phyloP scores from a whole-genome alignment of 2,797 vertebrate genomes.

The Coregonus ussuriensis region DNA sequence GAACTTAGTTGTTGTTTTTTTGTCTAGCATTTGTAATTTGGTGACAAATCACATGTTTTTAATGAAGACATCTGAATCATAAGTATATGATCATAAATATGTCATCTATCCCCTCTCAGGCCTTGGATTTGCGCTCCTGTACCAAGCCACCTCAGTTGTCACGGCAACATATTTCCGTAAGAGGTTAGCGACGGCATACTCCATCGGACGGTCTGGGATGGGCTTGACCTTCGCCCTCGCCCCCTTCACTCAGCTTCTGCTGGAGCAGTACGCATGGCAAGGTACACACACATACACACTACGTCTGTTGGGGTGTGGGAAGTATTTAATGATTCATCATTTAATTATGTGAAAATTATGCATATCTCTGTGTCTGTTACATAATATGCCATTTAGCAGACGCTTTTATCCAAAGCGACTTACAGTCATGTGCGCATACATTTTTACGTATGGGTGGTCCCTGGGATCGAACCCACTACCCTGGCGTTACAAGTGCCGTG shows the following conservation, averaged over 20 bases:
- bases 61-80: too few species aligned
- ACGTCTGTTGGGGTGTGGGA: neutral
- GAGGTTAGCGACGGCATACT: conserved; percentile 83
- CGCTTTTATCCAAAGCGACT: too few species aligned
- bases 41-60: too few species aligned
- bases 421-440: too few species aligned
- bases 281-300: conserved; percentile 67
- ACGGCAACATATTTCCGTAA: conserved; percentile 84
- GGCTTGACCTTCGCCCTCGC: conserved; percentile 90
- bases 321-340: neutral
- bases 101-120: conserved; percentile 65
- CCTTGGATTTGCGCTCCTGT: conserved; percentile 87
- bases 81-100: too few species aligned
- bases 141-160: conserved; percentile 85
- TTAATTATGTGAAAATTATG: neutral
- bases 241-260: conserved; percentile 86
- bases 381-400: too few species aligned
- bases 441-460: too few species aligned
- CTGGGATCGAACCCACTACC: too few species aligned
- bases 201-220: conserved; percentile 89
- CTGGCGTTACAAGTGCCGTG: too few species aligned
- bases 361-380: too few species aligned
- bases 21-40: too few species aligned
- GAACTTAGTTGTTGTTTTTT: too few species aligned
- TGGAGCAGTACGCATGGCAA: conserved; percentile 88